Evolutionary conservation across 2,888 invertebrate genomes (phyloP), one percentile per base, ranked within the genome.

Genomic region (Nemoura dubitans): DNA sequence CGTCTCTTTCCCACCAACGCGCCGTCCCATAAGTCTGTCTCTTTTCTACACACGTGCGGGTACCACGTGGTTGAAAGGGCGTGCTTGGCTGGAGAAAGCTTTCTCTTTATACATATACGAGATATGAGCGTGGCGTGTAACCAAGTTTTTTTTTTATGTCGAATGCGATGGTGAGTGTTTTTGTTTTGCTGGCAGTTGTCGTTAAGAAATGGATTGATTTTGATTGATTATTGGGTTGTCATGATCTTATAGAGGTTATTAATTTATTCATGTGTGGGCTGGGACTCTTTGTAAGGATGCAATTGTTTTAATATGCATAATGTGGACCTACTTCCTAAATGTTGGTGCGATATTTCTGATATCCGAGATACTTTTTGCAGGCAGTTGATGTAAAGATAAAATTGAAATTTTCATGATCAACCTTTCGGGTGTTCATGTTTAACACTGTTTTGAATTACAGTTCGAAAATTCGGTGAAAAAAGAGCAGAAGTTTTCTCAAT

Each of bases 31-130:
- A 28, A 78, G 28, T 78, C 78, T 14, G 21, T 78, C 78, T 78
- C 78, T 26, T 1, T 78, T 26, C 2, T 59, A 59, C 59, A 59
- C 59, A 59, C 59, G 59, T 59, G 59, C 21, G 10, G 59, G 16
- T 21, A 59, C n/a, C 59, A 59, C 59, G 59, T 59, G 59, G 59
- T 21, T 59, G 59, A 59, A 59, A 59, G 59, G 59, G 59, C 59
- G 59, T 59, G 59, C 21, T 21, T 1, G 14, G 59, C 36, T 10
- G 21, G 59, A 59, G 59, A 59, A 59, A 59, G 59, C 59, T 59
- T 59, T 59, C 59, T 59, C 59, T 59, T 59, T 59, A 59, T 59
- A 59, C 59, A 14, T 59, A 59, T 59, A 59, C 59, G 59, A 59
- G 59, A 59, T 59, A 59, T 59, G 59, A 59, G 21, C 59, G 14